Conservation (phyloP, 2,113 vertebrate species). For the Montifringilla adamsi region DNA sequence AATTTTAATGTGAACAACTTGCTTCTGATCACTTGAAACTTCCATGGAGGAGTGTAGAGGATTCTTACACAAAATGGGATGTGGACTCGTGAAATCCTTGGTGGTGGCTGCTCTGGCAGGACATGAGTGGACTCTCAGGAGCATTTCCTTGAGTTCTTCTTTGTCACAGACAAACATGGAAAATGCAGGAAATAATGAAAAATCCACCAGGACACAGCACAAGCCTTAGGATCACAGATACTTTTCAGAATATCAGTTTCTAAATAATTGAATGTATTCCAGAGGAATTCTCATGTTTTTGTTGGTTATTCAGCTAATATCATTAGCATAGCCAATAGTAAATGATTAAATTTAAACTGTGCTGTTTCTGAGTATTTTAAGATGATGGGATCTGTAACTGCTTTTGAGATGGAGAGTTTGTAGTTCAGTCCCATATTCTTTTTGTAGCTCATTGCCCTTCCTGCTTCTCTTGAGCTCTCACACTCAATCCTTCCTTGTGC, state of each 20-base stretch:
- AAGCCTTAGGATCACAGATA: background rate
- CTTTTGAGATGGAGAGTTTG: background rate
- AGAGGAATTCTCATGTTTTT: background rate
- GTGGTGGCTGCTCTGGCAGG: background rate
- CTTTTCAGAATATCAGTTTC: background rate
- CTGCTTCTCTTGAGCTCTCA: background rate
- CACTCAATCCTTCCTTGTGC: background rate
- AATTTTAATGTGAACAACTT: background rate
- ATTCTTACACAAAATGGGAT: background rate
- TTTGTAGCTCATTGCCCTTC: background rate
- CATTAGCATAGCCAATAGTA: background rate
- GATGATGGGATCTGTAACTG: background rate
- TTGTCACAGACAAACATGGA: background rate
- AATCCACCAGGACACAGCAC: background rate
- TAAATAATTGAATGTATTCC: background rate
- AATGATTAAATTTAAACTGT: background rate
- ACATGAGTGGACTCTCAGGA: rapidly evolving
- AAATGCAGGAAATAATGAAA: background rate
- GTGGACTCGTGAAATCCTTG: rapidly evolving
- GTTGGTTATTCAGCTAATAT: background rate
- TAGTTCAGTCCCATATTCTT: background rate
- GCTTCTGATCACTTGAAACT: background rate
- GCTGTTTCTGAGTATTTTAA: background rate
- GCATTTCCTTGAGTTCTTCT: background rate
- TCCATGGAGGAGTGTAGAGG: background rate